Percentiles rank a stretch among this genome's conserved stretches.
These are phyloP conservation scores for Istiophorus platypterus DNA, from an alignment of 2,113 vertebrate species.

Conservation along the genomic window DNA sequence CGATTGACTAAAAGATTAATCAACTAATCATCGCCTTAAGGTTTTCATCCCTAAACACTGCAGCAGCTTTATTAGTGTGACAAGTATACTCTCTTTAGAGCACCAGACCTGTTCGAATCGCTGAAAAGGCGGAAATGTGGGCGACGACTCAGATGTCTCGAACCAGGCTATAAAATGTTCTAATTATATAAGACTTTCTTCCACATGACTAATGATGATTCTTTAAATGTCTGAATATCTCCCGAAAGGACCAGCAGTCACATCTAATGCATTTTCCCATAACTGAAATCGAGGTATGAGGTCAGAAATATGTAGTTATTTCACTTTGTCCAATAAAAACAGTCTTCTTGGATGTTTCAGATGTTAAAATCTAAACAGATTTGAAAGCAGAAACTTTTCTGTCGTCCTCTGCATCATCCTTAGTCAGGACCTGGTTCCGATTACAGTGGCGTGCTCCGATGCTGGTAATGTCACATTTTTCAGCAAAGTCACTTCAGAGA, in stretches of 20 bases:
- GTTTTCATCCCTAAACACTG: not conserved
- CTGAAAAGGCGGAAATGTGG: not conserved
- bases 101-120: not conserved
- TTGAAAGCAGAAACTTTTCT: not conserved
- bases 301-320: not conserved
- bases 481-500: not conserved
- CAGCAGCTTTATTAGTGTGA: not conserved
- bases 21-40: not conserved
- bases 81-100: not conserved
- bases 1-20: too few relatives aligned
- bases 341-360: not conserved
- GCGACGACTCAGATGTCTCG: not conserved
- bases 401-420: constrained; percentile 1
- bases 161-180: too few relatives aligned
- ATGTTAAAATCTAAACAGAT: not conserved
- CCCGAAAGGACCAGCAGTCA: not conserved
- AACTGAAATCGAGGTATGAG: not conserved
- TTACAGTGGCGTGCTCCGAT: constrained; percentile 13
- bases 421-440: not conserved
- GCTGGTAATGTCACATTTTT: not conserved
- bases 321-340: not conserved
- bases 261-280: not conserved
- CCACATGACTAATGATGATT: not conserved
- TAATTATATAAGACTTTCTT: not conserved
- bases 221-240: not conserved